Conservation (phyloP, 2,888 invertebrate genomes). For the Oscheius myriophilus region DNA sequence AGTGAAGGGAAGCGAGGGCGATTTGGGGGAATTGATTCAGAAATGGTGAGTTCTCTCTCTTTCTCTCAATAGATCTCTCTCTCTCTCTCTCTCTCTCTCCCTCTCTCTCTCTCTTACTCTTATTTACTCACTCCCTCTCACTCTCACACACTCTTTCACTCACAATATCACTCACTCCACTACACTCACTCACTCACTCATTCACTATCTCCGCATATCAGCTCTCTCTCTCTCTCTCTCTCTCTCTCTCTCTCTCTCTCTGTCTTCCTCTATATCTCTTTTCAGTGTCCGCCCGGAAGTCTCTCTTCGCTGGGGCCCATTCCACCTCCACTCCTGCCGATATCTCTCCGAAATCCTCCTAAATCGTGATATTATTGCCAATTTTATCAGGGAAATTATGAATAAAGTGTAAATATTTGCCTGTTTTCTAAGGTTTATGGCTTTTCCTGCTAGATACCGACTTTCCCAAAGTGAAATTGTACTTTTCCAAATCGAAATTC, state of each 20-base stretch:
- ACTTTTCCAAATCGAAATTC: no score
- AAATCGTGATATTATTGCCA: no score
- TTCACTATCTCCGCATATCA: no score
- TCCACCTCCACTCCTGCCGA: background rate
- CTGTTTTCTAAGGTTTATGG: background rate
- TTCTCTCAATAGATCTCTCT: background rate
- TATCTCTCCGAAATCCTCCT: background rate
- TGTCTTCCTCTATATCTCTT: background rate
- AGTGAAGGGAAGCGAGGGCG: background rate
- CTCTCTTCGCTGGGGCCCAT: conserved; percentile 1
- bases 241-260: no score
- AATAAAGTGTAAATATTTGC: conserved; percentile 1
- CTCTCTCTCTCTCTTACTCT: no score
- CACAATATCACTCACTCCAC: no score
- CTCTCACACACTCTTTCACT: no score
- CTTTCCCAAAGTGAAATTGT: no score
- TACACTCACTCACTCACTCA: no score
- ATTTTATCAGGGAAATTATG: background rate
- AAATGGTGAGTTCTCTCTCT: conserved; percentile 6
- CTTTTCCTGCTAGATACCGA: background rate
- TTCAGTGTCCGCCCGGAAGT: conserved; percentile 3
- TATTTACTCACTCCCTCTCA: background rate
- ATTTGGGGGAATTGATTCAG: conserved; percentile 7
- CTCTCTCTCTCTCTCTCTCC: no score
- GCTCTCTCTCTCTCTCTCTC: no score